Percentiles rank a stretch among this genome's conserved stretches.
phyloP scores from a whole-genome alignment of 2,888 invertebrate species.

The Chloroclystis v-ata region DNA sequence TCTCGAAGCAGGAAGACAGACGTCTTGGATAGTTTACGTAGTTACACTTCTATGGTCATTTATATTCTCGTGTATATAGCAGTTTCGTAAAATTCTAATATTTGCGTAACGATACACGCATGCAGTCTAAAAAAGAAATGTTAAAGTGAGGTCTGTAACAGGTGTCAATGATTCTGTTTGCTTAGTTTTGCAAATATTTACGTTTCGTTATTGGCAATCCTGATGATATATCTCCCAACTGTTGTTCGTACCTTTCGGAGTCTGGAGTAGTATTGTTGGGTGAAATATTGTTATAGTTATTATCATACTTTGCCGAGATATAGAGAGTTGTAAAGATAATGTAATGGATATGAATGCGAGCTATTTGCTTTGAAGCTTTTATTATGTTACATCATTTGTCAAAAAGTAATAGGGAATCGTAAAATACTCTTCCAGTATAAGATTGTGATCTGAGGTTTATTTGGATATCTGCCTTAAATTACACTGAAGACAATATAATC shows the following conservation, averaged over 20 bases:
- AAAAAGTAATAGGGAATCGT: background rate
- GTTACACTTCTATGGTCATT: background rate
- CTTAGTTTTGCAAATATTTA: constrained; percentile 45
- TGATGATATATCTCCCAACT: constrained; percentile 33
- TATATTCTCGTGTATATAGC: background rate
- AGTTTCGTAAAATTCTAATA: constrained; percentile 48
- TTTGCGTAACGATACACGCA: constrained; percentile 55
- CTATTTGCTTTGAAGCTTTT: constrained; percentile 5
- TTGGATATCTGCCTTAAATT: too few relatives aligned
- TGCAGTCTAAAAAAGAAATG: constrained; percentile 50
- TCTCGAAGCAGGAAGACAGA: background rate
- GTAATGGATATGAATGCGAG: constrained; percentile 9
- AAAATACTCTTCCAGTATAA: too few relatives aligned
- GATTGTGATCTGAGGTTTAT: too few relatives aligned
- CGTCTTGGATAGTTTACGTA: background rate
- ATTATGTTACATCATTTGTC: background rate
- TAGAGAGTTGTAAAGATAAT: constrained; percentile 7
- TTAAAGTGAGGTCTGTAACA: constrained; percentile 61
- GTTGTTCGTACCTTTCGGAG: constrained; percentile 15
- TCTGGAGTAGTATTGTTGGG: constrained; percentile 18
- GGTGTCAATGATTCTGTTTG: constrained; percentile 60
- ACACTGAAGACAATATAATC: too few relatives aligned
- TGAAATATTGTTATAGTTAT: constrained; percentile 20
- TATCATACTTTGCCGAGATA: constrained; percentile 13
- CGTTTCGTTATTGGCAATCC: constrained; percentile 34